Percentiles rank a stretch among this genome's conserved stretches.
These are phyloP conservation scores for Oasisia sp. DNA, from an alignment of 2,888 invertebrate species.

Conservation along the genomic window DNA sequence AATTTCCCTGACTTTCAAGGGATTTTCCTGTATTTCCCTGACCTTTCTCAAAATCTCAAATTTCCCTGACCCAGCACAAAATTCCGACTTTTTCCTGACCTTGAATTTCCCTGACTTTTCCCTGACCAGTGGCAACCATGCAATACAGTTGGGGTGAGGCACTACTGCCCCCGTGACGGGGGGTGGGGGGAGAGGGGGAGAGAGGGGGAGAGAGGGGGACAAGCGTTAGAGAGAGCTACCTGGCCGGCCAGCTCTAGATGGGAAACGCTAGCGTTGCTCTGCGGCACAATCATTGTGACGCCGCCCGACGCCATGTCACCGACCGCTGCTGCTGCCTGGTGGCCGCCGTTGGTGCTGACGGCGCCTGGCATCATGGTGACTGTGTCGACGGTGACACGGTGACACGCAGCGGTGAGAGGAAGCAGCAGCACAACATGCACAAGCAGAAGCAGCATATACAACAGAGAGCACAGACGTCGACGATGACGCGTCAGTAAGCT, in stretches of 20 bases:
- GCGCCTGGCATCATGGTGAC: neutral
- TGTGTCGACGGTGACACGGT: neutral
- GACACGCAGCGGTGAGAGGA: neutral
- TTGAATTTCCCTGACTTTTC: too few relatives aligned
- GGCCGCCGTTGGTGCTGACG: neutral
- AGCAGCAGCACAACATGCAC: conserved; percentile 1
- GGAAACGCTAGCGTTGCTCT: neutral
- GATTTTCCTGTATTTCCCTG: too few relatives aligned
- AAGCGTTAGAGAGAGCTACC: conserved; percentile 13
- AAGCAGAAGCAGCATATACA: conserved; percentile 7
- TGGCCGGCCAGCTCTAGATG: neutral
- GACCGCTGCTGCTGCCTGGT: neutral
- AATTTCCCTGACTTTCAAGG: too few relatives aligned
- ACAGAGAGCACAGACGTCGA: neutral
- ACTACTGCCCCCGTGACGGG: neutral
- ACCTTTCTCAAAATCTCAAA: too few relatives aligned
- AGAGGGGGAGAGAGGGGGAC: neutral
- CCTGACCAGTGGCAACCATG: too few relatives aligned
- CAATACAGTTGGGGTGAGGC: neutral
- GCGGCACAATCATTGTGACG: neutral
- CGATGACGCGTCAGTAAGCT: neutral
- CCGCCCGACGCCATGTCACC: neutral
- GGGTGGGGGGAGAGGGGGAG: neutral
- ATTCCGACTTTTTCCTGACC: too few relatives aligned
- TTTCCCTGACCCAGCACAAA: too few relatives aligned